Base-by-base conservation (phyloP, 1,140 invertebrate genomes). In the Scaptomyza pallida region DNA sequence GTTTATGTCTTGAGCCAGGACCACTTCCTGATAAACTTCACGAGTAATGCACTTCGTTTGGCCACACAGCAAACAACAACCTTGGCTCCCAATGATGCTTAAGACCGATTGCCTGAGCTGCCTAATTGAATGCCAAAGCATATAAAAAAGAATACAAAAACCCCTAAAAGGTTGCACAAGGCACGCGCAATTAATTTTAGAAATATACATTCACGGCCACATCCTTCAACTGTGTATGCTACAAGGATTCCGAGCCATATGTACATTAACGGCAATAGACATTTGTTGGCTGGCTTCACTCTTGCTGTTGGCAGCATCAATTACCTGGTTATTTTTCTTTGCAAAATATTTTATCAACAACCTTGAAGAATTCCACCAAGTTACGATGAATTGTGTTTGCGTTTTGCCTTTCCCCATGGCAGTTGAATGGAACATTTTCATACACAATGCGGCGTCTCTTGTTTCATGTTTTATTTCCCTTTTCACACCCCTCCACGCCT, bases 1-100 rank as follows among this genome's bases (percentile, higher is more conserved):
- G 83, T 86, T 86, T 88, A 88, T 88, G 71, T 65, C 80, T 73
- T 59, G 64, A n/a, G 64, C 68, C 26, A 21, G 41, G 23, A 30
- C 23, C 41, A 61, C 64, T 80, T 63, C 10, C 23, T 30, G 3
- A 83, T 81, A 78, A 83, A 75, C 60, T 72, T 48, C 61, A 61
- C 44, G 23, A 61, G 30, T 78, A 75, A 83, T 82, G 71, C 78
- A 82, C 78, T 81, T 21, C 57, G 43, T 43, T 45, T 12, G 26
- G 10, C 30, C 65, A 15, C 47, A 30, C 26, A 30, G 26, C 8
- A 30, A 30, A 9, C 17, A 30, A 9, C 17, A n/a, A 43, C 52
- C 45, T 67, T 56, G 17, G 44, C 33, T 47, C 37, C 73, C 73
- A 82, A 81, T 81, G 78, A 81, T 74, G 47, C 63, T 33, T 61